Base-by-base conservation (phyloP, 2,797 vertebrate species). In the Brachyalestes nurse region DNA sequence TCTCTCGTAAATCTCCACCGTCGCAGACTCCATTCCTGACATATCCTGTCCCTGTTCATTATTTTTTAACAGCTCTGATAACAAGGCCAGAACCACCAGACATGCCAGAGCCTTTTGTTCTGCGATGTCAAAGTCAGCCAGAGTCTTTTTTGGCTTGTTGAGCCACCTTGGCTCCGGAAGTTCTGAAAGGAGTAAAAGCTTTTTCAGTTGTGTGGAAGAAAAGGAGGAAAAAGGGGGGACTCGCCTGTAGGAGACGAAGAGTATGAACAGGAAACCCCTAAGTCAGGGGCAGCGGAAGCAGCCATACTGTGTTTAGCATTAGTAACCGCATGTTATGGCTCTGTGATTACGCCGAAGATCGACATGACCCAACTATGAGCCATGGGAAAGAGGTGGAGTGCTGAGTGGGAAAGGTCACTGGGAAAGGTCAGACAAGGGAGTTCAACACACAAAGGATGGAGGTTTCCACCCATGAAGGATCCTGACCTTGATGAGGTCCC, bases 361-460 rank as follows among this genome's bases (percentile, higher is more conserved):
- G 12, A 0, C 40, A 8, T 70, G 76, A 51, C 45, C 76, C 72
- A 40, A 0, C 21, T 58, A 13, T 34, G 8, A 72, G 6, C 75
- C 66, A 49, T 72, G 80, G 80, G 73, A 75, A 57, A 74, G 62
- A 71, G 73, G 60, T 64, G 65, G 66, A 34, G 40, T 75, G 77
- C 83, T 72, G 45, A 34, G 62, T 79, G 81, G 75, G 75, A 83
- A 85, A 84, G 78, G 80, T 82, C 80, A 84, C 4, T 47, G 21
- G 21, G 80, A 77, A 81, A 76, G 65, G 57, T 61, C 66, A 64
- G 70, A 13, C 14, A 66, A 65, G 71, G 78, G 60, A 84, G 65
- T 80, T 53, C 34, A 34, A 38, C 10, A 72, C n/a, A 9, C 19
- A 17, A 23, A 80, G 71, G 38, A 72, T 72, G 28, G 40, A 28